Evolutionary conservation across 2,888 invertebrate species (phyloP).

Genomic region (Ochlodes sylvanus): DNA sequence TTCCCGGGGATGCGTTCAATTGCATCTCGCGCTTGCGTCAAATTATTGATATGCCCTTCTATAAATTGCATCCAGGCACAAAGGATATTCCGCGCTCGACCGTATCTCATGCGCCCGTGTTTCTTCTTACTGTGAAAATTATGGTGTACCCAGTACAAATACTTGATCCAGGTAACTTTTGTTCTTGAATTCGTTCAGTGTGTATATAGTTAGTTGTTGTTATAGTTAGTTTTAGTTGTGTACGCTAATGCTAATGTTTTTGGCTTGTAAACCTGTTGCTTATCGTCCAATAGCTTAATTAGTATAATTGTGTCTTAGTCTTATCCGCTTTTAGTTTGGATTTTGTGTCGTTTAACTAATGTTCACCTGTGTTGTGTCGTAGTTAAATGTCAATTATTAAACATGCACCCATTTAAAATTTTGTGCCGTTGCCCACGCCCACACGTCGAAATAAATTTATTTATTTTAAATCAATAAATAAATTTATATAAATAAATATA

Average conservation of each 20-base stretch:
- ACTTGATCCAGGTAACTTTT: background rate
- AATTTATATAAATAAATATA: too few species aligned
- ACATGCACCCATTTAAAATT: too few species aligned
- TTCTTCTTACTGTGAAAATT: background rate
- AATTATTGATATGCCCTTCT: slow-evolving; percentile 18
- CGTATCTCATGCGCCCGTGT: background rate
- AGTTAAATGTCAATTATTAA: background rate
- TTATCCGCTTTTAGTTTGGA: background rate
- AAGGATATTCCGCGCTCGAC: slow-evolving; percentile 16
- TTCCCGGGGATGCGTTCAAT: slow-evolving; percentile 24
- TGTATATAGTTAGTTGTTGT: too few species aligned
- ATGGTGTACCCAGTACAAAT: background rate
- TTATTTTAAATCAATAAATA: too few species aligned
- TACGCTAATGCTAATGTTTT: background rate
- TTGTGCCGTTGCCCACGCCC: too few species aligned
- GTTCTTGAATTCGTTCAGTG: background rate
- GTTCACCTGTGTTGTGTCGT: background rate
- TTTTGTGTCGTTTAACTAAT: background rate
- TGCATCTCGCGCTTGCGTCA: slow-evolving; percentile 32
- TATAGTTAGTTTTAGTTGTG: background rate
- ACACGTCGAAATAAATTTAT: too few species aligned
- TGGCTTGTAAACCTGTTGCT: background rate
- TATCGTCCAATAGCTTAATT: background rate
- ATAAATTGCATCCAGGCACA: slow-evolving; percentile 24
- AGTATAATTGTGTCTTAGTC: background rate